Evolutionary conservation across 2,113 vertebrate species (phyloP), one percentile per base, ranked within the genome.

Genomic region (Apteryx owenii): DNA sequence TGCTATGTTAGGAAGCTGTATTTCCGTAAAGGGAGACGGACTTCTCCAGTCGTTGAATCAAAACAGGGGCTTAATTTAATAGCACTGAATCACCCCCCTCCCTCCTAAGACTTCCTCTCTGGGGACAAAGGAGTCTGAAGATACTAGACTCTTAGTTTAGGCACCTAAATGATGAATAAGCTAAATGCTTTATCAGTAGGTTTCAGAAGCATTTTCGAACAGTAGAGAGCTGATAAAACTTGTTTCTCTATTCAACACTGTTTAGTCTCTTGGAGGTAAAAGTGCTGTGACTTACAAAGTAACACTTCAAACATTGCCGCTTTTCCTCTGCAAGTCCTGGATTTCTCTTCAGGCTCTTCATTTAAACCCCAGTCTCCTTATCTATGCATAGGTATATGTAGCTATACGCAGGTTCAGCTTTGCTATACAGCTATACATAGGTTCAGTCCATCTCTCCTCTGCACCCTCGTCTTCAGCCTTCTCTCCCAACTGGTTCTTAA

Each of bases 231-330:
- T 38, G 44, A 66, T 13, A 65, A 62, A 86, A 44, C 25, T 83
- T 44, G 12, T 36, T 23, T 53, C 19, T 75, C 0, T 0, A 18
- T 15, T 58, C 25, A 54, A 26, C 53, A 77, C 65, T 85, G 11
- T 73, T 48, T 38, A 40, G 50, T 64, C 11, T 90, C 31, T 14
- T 23, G n/a, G 44, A 92, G 58, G 36, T 44, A 62, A 56, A 81
- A 66, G 16, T 56, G 9, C 18, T 36, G 21, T 60, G 56, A 71
- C 33, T 46, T 48, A 31, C 23, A 48, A 5, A 20, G 38, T 13
- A 51, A 3, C 12, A 18, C 19, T 88, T 76, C 65, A 33, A 85
- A 1, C 0, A 0, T 40, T 79, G 20, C 8, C 15, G 10, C 78
- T 51, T 76, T 40, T 40, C 46, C 46, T 68, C 40, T 76, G 29